Evolutionary conservation across 2,888 invertebrate genomes (phyloP).

Genomic region (Rhyacophila evoluta): DNA sequence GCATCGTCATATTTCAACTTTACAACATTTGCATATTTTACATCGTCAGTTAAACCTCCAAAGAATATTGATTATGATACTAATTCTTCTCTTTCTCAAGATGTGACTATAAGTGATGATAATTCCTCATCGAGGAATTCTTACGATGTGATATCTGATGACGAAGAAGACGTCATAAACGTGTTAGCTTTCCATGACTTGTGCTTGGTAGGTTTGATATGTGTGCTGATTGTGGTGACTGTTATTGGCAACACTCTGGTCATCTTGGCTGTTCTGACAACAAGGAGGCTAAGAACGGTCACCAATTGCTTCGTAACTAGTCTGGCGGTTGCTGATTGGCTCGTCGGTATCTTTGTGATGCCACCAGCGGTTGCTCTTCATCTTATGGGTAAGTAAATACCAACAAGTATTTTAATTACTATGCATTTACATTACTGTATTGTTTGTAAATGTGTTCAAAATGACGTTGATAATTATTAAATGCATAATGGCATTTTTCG

Average conservation of each 20-base stretch:
- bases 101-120: neutral
- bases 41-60: neutral
- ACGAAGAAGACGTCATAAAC: neutral
- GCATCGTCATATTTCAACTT: neutral
- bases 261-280: constrained; percentile 89
- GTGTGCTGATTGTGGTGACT: constrained; percentile 78
- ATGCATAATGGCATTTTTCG: too few relatives aligned
- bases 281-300: constrained; percentile 87
- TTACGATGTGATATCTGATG: neutral
- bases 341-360: constrained; percentile 95
- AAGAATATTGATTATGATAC: neutral
- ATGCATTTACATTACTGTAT: neutral
- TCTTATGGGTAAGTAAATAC: constrained; percentile 76
- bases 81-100: neutral
- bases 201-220: constrained; percentile 72
- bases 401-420: neutral
- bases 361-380: constrained; percentile 94
- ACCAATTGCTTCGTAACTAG: constrained; percentile 97
- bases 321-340: constrained; percentile 90
- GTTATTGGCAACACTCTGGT: constrained; percentile 91
- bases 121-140: neutral
- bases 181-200: constrained; percentile 41
- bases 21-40: neutral
- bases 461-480: too few relatives aligned
- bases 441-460: too few relatives aligned